phyloP scores from a whole-genome alignment of 2,888 invertebrate genomes.

The Leptopilina drosophilae region DNA sequence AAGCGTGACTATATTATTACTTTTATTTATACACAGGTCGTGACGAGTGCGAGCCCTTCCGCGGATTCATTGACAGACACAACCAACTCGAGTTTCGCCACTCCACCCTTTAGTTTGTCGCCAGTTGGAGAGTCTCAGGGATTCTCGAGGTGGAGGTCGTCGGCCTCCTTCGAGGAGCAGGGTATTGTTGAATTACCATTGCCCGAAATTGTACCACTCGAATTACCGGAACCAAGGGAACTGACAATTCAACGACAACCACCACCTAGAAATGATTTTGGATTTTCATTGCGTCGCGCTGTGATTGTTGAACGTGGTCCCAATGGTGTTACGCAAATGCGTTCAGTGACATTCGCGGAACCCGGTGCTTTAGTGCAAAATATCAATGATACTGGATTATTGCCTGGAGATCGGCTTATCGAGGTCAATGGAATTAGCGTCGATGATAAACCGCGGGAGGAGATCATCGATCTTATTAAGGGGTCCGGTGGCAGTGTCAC shows the following conservation, averaged over 20 bases:
- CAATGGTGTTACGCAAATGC: conserved; percentile 79
- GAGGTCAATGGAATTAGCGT: conserved; percentile 94
- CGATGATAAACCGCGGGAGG: conserved; percentile 90
- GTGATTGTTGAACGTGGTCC: conserved; percentile 86
- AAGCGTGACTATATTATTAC: conserved; percentile 3
- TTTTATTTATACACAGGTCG: conserved; percentile 63
- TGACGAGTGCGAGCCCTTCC: conserved; percentile 89
- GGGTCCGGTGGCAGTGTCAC: conserved; percentile 89
- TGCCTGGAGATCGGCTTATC: conserved; percentile 95
- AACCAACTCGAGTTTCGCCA: conserved; percentile 91
- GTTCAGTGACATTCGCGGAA: conserved; percentile 92
- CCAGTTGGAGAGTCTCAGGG: conserved; percentile 92
- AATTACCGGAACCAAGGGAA: conserved; percentile 85
- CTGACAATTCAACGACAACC: conserved; percentile 88
- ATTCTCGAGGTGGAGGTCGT: conserved; percentile 87
- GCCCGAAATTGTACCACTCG: conserved; percentile 84
- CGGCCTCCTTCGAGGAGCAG: conserved; percentile 85
- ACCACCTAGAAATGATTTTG: conserved; percentile 93
- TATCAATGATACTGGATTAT: conserved; percentile 86
- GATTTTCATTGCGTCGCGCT: conserved; percentile 93
- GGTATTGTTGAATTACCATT: conserved; percentile 81
- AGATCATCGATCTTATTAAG: conserved; percentile 95
- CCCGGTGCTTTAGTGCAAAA: conserved; percentile 87
- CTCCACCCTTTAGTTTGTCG: conserved; percentile 90
- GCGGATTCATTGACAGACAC: conserved; percentile 91